A percentile compares a stretch with the other conserved stretches of the same genome.
Evolutionary conservation across 1,140 invertebrate species (phyloP).

Genomic region (Helicoverpa zea): DNA sequence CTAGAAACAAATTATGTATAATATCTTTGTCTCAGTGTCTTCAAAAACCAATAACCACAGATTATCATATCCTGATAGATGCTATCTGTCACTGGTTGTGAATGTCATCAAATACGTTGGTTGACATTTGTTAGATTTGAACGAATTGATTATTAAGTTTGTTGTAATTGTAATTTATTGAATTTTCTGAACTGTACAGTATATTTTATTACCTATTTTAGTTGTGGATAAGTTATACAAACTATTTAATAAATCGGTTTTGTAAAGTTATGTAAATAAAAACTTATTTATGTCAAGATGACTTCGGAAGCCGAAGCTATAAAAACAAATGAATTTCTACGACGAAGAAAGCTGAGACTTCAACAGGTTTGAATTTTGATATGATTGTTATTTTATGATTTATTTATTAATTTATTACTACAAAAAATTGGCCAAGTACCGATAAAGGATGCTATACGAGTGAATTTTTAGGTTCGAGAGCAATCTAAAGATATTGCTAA

Average conservation of each 20-base stretch:
- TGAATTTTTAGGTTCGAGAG: slow-evolving; percentile 80
- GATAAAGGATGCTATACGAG: slow-evolving; percentile 4
- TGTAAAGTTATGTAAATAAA: slow-evolving; percentile 31
- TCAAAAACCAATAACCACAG: background rate
- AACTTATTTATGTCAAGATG: slow-evolving; percentile 67
- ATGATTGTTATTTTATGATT: slow-evolving; percentile 43
- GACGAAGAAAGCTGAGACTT: slow-evolving; percentile 81
- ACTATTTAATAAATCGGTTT: slow-evolving; percentile 3
- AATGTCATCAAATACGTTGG: slow-evolving; percentile 37
- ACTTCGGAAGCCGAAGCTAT: slow-evolving; percentile 76
- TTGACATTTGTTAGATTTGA: slow-evolving; percentile 48
- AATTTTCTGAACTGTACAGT: too few relatives aligned
- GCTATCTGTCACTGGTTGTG: background rate
- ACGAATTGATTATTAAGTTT: background rate
- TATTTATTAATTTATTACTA: slow-evolving; percentile 1
- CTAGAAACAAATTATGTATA: too few relatives aligned
- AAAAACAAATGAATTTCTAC: slow-evolving; percentile 84
- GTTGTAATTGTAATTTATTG: too few relatives aligned
- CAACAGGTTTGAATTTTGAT: slow-evolving; percentile 77
- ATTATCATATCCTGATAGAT: background rate
- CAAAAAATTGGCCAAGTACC: slow-evolving; percentile 40
- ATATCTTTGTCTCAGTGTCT: too few relatives aligned
- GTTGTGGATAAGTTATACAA: background rate
- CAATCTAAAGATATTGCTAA: slow-evolving; percentile 85
- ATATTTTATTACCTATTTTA: background rate